Evolutionary conservation across 2,888 invertebrate species (phyloP), one percentile per base, ranked within the genome.

Genomic region (Syritta pipiens): DNA sequence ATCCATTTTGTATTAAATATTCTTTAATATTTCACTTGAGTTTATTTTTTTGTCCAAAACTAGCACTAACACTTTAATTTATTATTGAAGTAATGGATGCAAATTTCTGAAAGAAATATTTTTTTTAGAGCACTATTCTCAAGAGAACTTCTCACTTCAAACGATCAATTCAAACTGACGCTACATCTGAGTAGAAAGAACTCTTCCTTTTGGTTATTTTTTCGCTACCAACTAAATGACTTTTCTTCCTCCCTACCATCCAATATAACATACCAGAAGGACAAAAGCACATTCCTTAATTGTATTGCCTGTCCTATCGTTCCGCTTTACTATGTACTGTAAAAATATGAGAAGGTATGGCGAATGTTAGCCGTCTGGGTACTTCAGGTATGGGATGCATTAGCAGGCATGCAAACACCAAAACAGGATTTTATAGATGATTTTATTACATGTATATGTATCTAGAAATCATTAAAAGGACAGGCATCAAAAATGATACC

Each of bases 341-440:
- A 14, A 14, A 22, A 22, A 9, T 12, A 22, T 4, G 12, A 35
- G 22, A 35, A 12, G 51, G 32, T 12, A 35, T 35, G 9, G 24
- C 14, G 6, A 4, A 37, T 14, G 24, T 37, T n/a, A n/a, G n/a
- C n/a, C n/a, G n/a, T 22, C 20, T 12, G 51, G 32, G 32, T 20
- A 32, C 6, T 24, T 37, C 53, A 53, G 53, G 53, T 53, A 53
- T 22, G 22, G 24, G 22, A 22, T n/a, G 22, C 22, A 22, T 37
- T 35, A 12, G n/a, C 20, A 6, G 20, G 53, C 35, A 22, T 51
- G 51, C 12, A 22, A 32, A 14, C 6, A 49, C 4, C 19, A 32
- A 51, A 51, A 51, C 51, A 51, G 32, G 32, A 32, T 32, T 51
- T 49, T 10, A 4, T n/a, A n/a, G n/a, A n/a, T n/a, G n/a, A n/a